Conservation (phyloP, 2,888 invertebrate species). For the Portevinia maculata region DNA sequence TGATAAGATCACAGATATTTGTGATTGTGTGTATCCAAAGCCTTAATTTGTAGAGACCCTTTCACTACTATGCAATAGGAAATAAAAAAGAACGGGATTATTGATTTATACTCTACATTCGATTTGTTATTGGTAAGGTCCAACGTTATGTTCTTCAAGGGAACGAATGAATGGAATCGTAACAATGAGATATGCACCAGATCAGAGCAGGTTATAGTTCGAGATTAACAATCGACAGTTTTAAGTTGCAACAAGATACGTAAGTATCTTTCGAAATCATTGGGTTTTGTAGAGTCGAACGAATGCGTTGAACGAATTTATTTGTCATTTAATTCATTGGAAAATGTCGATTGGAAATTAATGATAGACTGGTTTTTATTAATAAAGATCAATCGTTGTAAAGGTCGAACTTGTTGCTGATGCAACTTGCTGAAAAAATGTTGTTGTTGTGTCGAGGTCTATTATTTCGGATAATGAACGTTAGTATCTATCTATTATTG, state of each 20-base stretch:
- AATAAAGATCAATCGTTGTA: neutral
- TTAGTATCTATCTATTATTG: neutral
- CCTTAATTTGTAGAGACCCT: no score
- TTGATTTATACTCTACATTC: no score
- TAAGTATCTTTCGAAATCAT: constrained; percentile 9
- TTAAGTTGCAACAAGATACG: neutral
- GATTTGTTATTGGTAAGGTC: no score
- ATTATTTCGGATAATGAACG: neutral
- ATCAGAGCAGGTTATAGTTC: no score
- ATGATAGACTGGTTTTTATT: constrained; percentile 23
- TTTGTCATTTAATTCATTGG: constrained; percentile 39
- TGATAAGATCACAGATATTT: neutral
- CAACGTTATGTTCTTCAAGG: no score
- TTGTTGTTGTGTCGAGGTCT: neutral
- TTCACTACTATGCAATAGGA: no score
- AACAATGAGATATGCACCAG: no score
- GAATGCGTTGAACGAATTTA: constrained; percentile 41
- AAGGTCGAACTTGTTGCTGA: neutral
- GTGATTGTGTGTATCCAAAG: neutral
- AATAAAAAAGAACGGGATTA: no score
- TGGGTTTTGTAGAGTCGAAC: constrained; percentile 12
- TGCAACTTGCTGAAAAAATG: neutral
- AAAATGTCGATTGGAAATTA: constrained; percentile 46
- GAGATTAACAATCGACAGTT: neutral
- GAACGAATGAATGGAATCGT: no score